phyloP scores from a whole-genome alignment of 2,113 vertebrate genomes.

The cat (Felis catus) region F.catus_Fca126_mat1.0 CM031415.1:53369001-53369500 shows the following conservation, averaged over 20 bases:
- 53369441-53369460: neutral
- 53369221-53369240: neutral
- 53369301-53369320: neutral
- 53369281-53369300: neutral
- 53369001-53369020: neutral
- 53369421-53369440: neutral
- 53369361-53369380: neutral
- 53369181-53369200: neutral
- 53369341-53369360: neutral
- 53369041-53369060: neutral
- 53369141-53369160: neutral
- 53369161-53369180: neutral
- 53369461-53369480: neutral
- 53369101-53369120: neutral
- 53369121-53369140: neutral
- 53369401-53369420: neutral
- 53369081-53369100: neutral
- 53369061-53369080: too few relatives aligned
- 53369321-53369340: neutral
- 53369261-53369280: neutral
- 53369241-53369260: neutral
- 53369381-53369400: neutral
- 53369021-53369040: neutral
- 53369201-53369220: neutral
- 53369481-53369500: neutral